Base-by-base conservation (phyloP, 1,140 invertebrate genomes). In the Colletes latitarsis region DNA sequence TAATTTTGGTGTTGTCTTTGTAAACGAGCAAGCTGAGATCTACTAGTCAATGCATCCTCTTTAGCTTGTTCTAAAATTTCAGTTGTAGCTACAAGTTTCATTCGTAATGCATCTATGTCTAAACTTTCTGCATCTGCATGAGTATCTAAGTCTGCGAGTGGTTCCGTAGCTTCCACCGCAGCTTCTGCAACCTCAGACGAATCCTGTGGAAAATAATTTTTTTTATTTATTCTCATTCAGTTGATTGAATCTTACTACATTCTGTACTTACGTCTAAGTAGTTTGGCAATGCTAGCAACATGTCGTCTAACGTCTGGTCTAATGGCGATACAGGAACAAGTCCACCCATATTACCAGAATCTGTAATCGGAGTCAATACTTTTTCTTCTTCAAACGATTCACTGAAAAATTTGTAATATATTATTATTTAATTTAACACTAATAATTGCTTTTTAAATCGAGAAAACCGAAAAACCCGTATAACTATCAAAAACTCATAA, bases 1-100 rank as follows among this genome's bases (percentile, higher is more conserved):
- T 93, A 92, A 88, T 93, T 91, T 77, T 93, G 92, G 88, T 93
- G 92, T 74, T 93, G 92, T 17, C 92, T 88, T 71, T 93, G 93
- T 66, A 92, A 91, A 14, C 92, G 90, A 19, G 91, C 89, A 5
- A 93, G 76, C 53, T 93, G 92, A 2, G 90, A 86, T 84, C 91
- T 90, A 82, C 90, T 93, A 1, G 89, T 84, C 10, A 92, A 82
- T 30, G 91, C 90, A 57, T 93, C 92, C 73, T 92, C 92, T 1
- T 90, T 90, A 49, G 91, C 88, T 80, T 93, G 92, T 79, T 93
- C 93, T 8, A 93, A 73, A 10, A 93, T 78, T 86, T 93, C 92
- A n/a, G 82, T 89, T 69, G 91, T 89, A 12, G 92, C 90, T 70
- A 92, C 68, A 64, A 93, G 70, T 46, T 90, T 86, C 6, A 91